Percentiles rank a stretch among this genome's conserved stretches.
Evolutionary conservation across 2,113 vertebrate genomes (phyloP).

Genomic region (Eulemur rufifrons): DNA sequence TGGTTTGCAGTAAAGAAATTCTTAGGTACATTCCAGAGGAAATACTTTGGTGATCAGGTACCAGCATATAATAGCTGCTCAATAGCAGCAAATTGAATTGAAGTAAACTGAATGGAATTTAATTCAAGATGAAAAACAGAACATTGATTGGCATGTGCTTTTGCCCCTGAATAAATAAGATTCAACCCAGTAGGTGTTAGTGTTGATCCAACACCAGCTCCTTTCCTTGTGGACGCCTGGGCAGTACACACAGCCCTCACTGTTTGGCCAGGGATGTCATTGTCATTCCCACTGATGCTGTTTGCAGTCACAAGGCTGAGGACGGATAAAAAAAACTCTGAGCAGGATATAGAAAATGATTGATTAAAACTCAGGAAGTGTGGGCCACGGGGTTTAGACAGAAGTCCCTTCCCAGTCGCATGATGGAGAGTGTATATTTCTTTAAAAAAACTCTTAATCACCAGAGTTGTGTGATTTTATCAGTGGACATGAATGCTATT

Average conservation of each 20-base stretch:
- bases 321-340: neutral
- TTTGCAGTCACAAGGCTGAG: neutral
- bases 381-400: neutral
- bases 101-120: neutral
- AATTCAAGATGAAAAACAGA: neutral
- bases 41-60: neutral
- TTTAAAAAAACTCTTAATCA: neutral
- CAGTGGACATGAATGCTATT: neutral
- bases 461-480: neutral
- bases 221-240: neutral
- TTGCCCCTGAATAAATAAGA: neutral
- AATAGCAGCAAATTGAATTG: neutral
- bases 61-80: neutral
- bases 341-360: neutral
- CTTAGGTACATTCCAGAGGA: neutral
- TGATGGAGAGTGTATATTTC: neutral
- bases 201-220: neutral
- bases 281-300: neutral
- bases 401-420: neutral
- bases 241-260: neutral
- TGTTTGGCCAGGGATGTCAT: neutral
- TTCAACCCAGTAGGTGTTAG: neutral
- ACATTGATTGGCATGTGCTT: neutral
- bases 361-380: constrained; percentile 26
- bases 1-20: neutral